Base-by-base conservation (phyloP, 2,113 vertebrate genomes). In the Antennarius striatus region DNA sequence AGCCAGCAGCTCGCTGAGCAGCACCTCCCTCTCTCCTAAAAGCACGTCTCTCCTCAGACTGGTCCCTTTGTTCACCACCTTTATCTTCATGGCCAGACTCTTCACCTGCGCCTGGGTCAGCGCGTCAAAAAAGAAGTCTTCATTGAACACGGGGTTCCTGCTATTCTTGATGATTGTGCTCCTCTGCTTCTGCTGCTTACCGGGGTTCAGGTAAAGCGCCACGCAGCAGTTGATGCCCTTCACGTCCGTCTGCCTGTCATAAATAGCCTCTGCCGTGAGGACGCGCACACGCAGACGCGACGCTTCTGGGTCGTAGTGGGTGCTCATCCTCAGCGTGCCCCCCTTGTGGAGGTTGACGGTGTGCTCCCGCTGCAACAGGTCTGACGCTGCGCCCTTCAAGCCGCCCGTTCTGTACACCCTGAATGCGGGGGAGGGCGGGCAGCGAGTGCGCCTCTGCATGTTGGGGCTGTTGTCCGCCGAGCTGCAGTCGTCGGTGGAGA, bases 131-230 rank as follows among this genome's bases (percentile, higher is more conserved):
- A 98, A 99, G 82, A 99, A 99, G 89, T 99, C 98, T 80, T 99
- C 97, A 0, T 99, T 99, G 92, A 99, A 99, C 65, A 97, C 61
- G 0, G 98, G 98, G 71, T 95, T 96, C 68, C 95, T 93, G 92
- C 96, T 99, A 76, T 96, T 96, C 92, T 97, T 98, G 88, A 99
- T 91, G 17, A 98, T 96, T 86, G 95, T 98, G 93, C 98, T 98
- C 52, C 96, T 93, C 82, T 99, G 98, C 66, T 97, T 98, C 91
- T 99, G 98, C 80, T 95, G 90, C 92, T 99, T 99, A 11, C 98
- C 98, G 0, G 98, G 98, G 71, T 95, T 96, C 73, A 99, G 92
- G 86, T 95, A 97, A 40, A 99, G 92, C 0, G 95, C 90, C 51
- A 98, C 96, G 1, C 97, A 99, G 91, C 98, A 99, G 91, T 97